These are phyloP conservation scores for Eulacestoma nigropectus DNA, from an alignment of 2,113 vertebrate genomes.

Conservation along the genomic window DNA sequence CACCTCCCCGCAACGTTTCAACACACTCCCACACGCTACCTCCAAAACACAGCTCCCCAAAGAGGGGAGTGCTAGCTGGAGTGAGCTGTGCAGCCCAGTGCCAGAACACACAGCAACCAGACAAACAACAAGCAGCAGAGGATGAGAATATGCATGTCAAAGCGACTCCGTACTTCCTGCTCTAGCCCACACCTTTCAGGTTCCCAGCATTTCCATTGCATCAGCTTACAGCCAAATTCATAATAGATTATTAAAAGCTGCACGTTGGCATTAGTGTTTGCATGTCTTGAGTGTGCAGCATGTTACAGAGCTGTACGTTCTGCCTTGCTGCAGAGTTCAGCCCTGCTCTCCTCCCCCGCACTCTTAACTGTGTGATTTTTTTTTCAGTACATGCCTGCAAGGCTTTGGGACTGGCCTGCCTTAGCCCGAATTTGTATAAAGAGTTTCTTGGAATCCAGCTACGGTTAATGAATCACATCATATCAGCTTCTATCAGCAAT, in stretches of 20 bases:
- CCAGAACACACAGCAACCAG: slow-evolving; percentile 44
- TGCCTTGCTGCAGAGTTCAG: background rate
- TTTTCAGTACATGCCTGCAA: background rate
- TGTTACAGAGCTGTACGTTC: background rate
- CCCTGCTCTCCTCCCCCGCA: background rate
- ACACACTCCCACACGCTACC: slow-evolving; percentile 14
- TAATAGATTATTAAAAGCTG: background rate
- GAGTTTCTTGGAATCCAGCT: slow-evolving; percentile 26
- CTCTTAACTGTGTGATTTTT: background rate
- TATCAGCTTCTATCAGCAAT: slow-evolving; percentile 36
- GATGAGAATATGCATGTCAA: slow-evolving; percentile 27
- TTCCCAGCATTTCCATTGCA: slow-evolving; percentile 24
- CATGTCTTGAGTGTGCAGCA: background rate
- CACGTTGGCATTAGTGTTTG: background rate
- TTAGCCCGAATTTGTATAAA: background rate
- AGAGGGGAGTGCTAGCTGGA: background rate
- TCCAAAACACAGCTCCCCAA: background rate
- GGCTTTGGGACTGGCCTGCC: slow-evolving; percentile 24
- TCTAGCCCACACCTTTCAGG: slow-evolving; percentile 14
- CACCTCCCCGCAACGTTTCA: background rate
- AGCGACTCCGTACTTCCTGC: slow-evolving; percentile 8
- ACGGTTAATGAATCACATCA: slow-evolving; percentile 2
- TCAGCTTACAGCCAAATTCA: background rate
- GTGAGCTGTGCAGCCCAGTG: background rate
- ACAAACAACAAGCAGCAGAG: background rate